Conservation (phyloP, 2,797 vertebrate genomes). For the Eutrigla gurnardus region DNA sequence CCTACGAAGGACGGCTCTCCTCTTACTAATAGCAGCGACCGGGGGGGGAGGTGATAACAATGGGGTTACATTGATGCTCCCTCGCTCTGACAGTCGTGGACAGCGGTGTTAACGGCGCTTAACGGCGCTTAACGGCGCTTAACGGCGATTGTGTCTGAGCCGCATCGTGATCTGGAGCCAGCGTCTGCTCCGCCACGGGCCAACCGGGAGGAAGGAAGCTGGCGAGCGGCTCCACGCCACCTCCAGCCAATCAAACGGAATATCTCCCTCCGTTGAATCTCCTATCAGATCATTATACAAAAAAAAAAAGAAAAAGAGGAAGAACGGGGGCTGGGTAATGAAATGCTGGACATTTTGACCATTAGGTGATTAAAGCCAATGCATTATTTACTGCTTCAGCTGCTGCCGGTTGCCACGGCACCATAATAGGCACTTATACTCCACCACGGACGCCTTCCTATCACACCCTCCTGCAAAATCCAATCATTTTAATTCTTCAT, state of each 20-base stretch:
- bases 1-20: constrained; percentile 35
- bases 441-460: constrained; percentile 56
- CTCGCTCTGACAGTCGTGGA: constrained; percentile 37
- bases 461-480: constrained; percentile 46
- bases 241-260: constrained; percentile 71
- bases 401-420: constrained; percentile 63
- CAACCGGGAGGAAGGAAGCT: constrained; percentile 24
- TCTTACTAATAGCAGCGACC: constrained; percentile 40
- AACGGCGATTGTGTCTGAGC: constrained; percentile 54
- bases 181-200: constrained; percentile 44
- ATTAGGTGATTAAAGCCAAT: constrained; percentile 84
- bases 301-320: neutral
- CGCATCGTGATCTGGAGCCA: constrained; percentile 53
- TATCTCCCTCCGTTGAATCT: constrained; percentile 71
- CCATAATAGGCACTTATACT: constrained; percentile 66
- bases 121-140: constrained; percentile 43
- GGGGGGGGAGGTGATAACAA: constrained; percentile 46
- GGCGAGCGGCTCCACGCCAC: constrained; percentile 39
- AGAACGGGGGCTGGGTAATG: constrained; percentile 73
- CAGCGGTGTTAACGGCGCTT: constrained; percentile 32
- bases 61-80: constrained; percentile 41
- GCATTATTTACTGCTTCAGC: constrained; percentile 84
- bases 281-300: constrained; percentile 77
- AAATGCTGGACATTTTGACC: constrained; percentile 81
- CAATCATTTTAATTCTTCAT: constrained; percentile 58